These are phyloP conservation scores for Haliclystus octoradiatus DNA, from an alignment of 30 jellyfish, hydroid and myxozoan genomes.

Conservation along the genomic window DNA sequence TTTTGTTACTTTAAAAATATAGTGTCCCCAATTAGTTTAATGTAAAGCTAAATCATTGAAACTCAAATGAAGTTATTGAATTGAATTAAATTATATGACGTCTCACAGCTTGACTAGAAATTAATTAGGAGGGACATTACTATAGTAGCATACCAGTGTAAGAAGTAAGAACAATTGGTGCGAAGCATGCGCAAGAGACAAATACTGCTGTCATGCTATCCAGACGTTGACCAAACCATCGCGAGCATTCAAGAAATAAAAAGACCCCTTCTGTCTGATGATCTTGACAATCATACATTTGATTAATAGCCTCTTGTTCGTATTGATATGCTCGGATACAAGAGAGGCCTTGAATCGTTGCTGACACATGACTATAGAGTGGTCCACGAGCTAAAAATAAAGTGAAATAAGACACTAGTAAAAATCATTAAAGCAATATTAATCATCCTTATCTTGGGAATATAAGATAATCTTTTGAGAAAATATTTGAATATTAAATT, in stretches of 20 bases:
- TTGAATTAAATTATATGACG: too few species aligned
- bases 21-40: too few species aligned
- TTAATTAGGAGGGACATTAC: too few species aligned
- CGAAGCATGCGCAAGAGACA: constrained; percentile 9
- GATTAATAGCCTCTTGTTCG: constrained; percentile 19
- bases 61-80: too few species aligned
- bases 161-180: constrained; percentile 30
- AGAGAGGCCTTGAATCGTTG: constrained; percentile 57
- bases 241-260: constrained; percentile 14
- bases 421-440: neutral
- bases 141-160: constrained; percentile 35
- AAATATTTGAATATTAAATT: too few species aligned
- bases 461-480: too few species aligned
- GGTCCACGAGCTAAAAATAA: constrained; percentile 63
- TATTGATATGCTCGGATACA: constrained; percentile 40
- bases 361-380: constrained; percentile 47
- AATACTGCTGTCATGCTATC: constrained; percentile 28
- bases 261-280: constrained; percentile 60
- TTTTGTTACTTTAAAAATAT: too few species aligned
- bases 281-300: constrained; percentile 49
- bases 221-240: constrained; percentile 65
- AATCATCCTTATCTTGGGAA: too few species aligned
- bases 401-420: neutral
- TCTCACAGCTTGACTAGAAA: too few species aligned
- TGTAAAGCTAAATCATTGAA: too few species aligned